Percentiles rank a stretch among this genome's conserved stretches.
These are phyloP conservation scores for Sinonovacula constricta DNA, from an alignment of 1,140 invertebrate genomes.

Conservation along the genomic window DNA sequence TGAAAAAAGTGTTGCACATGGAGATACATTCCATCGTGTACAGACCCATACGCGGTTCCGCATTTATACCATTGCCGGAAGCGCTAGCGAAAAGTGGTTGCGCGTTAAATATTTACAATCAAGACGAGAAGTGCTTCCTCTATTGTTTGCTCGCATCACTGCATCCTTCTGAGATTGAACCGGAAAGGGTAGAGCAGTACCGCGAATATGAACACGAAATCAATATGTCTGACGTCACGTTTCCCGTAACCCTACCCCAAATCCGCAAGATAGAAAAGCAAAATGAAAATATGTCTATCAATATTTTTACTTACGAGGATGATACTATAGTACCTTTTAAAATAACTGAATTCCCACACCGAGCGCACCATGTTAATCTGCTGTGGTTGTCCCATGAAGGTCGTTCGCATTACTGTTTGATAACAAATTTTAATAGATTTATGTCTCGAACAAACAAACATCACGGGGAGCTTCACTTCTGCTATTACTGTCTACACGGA, in stretches of 20 bases:
- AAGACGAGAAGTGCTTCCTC: too few species aligned
- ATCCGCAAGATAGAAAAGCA: conserved; percentile 15
- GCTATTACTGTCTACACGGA: conserved; percentile 9
- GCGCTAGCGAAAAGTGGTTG: neutral
- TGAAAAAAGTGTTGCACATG: conserved; percentile 4
- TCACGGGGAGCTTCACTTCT: neutral
- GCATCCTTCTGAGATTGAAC: neutral
- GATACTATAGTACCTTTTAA: conserved; percentile 4
- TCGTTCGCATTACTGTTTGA: neutral
- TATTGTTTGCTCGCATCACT: neutral
- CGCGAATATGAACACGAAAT: conserved; percentile 3
- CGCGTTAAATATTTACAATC: conserved; percentile 16
- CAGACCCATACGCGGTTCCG: neutral
- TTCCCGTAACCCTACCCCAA: conserved; percentile 10
- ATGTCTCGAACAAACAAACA: conserved; percentile 14
- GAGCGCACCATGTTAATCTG: too few species aligned
- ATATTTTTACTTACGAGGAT: conserved; percentile 16
- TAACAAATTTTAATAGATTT: conserved; percentile 9
- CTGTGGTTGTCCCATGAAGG: neutral
- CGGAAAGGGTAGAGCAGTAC: conserved; percentile 13
- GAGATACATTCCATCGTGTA: conserved; percentile 3
- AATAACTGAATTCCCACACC: conserved; percentile 4
- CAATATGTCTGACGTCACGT: conserved; percentile 10
- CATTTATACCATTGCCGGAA: conserved; percentile 2
- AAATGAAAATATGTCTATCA: conserved; percentile 19